These are phyloP conservation scores for Labeo rohita DNA, from an alignment of 2,113 vertebrate genomes.

Conservation along the genomic window DNA sequence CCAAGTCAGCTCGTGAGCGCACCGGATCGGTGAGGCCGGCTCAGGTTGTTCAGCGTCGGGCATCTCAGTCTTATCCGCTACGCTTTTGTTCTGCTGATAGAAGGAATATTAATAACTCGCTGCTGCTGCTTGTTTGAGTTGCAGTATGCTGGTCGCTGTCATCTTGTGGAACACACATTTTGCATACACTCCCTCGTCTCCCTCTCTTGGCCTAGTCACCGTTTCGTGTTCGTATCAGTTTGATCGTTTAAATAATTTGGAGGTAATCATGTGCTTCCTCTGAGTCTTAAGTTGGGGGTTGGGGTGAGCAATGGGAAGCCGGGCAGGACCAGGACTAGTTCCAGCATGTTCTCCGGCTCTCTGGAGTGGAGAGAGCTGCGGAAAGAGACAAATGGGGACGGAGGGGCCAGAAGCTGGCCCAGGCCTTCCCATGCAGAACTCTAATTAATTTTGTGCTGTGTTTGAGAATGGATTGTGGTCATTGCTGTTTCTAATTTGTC, in stretches of 20 bases:
- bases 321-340: conserved; percentile 82
- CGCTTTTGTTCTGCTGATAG: conserved; percentile 36
- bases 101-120: conserved; percentile 43
- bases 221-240: conserved; percentile 76
- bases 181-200: neutral
- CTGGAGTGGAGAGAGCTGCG: conserved; percentile 48
- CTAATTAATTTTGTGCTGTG: conserved; percentile 97
- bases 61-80: conserved; percentile 23
- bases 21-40: conserved; percentile 23
- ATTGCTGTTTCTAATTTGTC: conserved; percentile 91
- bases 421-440: conserved; percentile 87
- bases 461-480: conserved; percentile 95
- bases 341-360: conserved; percentile 75
- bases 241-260: conserved; percentile 86
- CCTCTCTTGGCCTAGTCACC: neutral
- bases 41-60: conserved; percentile 3
- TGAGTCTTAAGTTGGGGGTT: conserved; percentile 73
- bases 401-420: conserved; percentile 81
- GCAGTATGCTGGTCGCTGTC: conserved; percentile 68
- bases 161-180: conserved; percentile 31
- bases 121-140: conserved; percentile 11
- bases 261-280: conserved; percentile 85
- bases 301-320: conserved; percentile 79
- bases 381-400: conserved; percentile 84
- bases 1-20: conserved; percentile 48